Base-by-base conservation (phyloP, 2,797 vertebrate genomes). In the Amniataba percoides region DNA sequence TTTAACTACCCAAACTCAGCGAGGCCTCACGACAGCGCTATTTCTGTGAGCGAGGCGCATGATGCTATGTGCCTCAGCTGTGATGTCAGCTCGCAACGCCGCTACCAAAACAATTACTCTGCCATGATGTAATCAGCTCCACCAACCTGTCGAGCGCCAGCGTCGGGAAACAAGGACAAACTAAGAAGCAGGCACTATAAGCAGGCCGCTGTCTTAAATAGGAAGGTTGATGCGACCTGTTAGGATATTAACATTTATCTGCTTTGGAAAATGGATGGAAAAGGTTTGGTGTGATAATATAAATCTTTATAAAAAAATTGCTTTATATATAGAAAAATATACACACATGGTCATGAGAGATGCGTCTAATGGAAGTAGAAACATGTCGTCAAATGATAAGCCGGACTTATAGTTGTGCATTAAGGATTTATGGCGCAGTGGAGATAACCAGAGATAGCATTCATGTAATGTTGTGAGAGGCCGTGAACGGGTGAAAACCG, bases 51-150 rank as follows among this genome's bases (percentile, higher is more conserved):
- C 16, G 36, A 69, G 73, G 43, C 87, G 62, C 87, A 92, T 88
- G 87, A 84, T 84, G 77, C 83, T 76, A 42, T 82, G 73, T 76
- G 62, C 74, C 71, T 15, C 42, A 45, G 78, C 78, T 87, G 82
- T 94, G 88, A 93, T 92, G 87, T 78, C 92, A 89, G 74, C 77
- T 83, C n/a, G 34, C 78, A 84, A 74, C 49, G 81, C 80, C 66
- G 83, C 85, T 51, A 85, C 87, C 68, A 89, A 90, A 92, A 93
- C 89, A 91, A 88, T 90, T 85, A 83, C 78, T 87, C 73, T 51
- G 31, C 71, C 74, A 79, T 90, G 91, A 94, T 74, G 86, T 90
- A 80, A 90, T 85, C 65, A 61, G 67, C 73, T 66, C 57, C 16
- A 68, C 46, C 5, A 49, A 81, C 78, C 73, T 69, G 68, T 67